A percentile compares a stretch with the other conserved stretches of the same genome.
phyloP scores from a whole-genome alignment of 64 coral and sea anemone genomes.

The Dendronephthya gigantea region DNA sequence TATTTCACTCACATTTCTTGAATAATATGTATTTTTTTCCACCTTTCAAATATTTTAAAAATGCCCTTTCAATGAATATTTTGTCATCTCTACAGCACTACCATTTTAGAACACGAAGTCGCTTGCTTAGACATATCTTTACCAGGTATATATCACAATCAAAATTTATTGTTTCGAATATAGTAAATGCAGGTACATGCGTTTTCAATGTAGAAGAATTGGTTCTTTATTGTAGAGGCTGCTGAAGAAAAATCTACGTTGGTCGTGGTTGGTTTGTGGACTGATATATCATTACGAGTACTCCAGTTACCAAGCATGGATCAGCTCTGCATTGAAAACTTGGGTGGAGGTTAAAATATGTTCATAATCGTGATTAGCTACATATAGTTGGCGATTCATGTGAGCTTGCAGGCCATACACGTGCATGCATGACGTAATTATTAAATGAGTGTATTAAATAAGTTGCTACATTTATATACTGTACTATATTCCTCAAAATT shows the following conservation, averaged over 20 bases:
- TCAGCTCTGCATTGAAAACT: constrained; percentile 64
- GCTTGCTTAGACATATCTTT: constrained; percentile 87
- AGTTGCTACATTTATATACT: too few species aligned
- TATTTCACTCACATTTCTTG: too few species aligned
- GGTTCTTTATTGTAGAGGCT: constrained; percentile 11
- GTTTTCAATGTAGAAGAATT: background rate
- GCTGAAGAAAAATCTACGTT: constrained; percentile 48
- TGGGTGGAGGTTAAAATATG: constrained; percentile 64
- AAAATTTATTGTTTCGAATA: too few species aligned
- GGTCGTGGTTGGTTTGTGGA: constrained; percentile 79
- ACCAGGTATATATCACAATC: too few species aligned
- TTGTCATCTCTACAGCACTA: constrained; percentile 24
- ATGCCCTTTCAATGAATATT: background rate
- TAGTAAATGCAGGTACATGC: background rate
- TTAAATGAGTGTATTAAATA: too few species aligned
- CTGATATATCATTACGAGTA: constrained; percentile 83
- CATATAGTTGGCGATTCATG: too few species aligned
- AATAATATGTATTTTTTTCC: too few species aligned
- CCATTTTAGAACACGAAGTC: constrained; percentile 80
- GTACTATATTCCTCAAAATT: too few species aligned
- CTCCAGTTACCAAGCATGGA: constrained; percentile 60
- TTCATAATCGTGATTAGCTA: too few species aligned
- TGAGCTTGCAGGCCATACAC: too few species aligned
- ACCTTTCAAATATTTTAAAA: background rate
- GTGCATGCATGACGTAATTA: too few species aligned